Evolutionary conservation across 1,140 invertebrate genomes (phyloP), one percentile per base, ranked within the genome.

Genomic region (Archivesica marissinica): DNA sequence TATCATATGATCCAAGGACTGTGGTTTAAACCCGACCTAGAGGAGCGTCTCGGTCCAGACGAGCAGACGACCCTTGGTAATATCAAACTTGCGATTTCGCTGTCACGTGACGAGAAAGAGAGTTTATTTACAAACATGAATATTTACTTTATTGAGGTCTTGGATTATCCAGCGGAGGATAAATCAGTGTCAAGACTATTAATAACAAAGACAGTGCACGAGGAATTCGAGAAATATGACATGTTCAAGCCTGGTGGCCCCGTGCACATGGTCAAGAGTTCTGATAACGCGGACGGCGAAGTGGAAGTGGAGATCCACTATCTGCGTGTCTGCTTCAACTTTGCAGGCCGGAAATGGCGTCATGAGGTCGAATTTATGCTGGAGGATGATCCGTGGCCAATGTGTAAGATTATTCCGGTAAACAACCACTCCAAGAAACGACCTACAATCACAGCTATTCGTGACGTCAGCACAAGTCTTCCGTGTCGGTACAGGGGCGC

Each of bases 321-420:
- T 52, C 78, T 89, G 2, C 83, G 85, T 28, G 86, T 80, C 28
- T 88, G 88, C 47, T 41, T 75, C 25, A 89, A 85, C 75, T 89
- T 72, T 47, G 41, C 77, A 20, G 86, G 88, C 7, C 82, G 80
- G 50, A 81, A 82, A 50, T 85, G 86, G 81, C 78, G 87, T 66
- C 88, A 89, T 38, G 86, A 86, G 61, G 88, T 89, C 13, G 88
- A 89, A 56, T 87, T 89, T 28, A 89, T 89, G 85, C 47, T 89
- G 7, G 88, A 89, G 41, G 88, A 89, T 30, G 88, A 89, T 50
- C 88, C 88, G 2, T 89, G 88, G 88, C 88, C 88, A 0, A 77
- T 88, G 52, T 88, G 86, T 64, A 83, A 88, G 56, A 82, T 89
- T 2, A 83, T 87, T 3, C 79, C 88, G 0, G 66, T 87, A 15